phyloP scores from a whole-genome alignment of 2,113 vertebrate genomes.

The Cepphus grylle region DNA sequence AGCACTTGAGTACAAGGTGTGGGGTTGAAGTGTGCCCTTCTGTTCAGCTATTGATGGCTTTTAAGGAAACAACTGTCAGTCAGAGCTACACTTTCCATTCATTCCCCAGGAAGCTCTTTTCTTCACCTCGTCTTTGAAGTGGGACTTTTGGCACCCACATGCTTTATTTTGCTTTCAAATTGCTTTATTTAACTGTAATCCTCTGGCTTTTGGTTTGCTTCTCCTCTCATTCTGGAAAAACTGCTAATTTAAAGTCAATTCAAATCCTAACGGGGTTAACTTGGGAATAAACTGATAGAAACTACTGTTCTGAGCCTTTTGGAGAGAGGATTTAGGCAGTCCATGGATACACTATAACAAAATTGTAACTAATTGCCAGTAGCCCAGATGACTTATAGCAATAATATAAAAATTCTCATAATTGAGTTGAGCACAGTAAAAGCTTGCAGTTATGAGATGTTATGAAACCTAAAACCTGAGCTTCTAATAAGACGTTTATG shows the following conservation, averaged over 20 bases:
- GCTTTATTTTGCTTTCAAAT: background rate
- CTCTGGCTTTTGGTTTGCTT: background rate
- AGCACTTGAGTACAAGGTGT: background rate
- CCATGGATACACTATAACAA: background rate
- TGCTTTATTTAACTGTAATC: background rate
- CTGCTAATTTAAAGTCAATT: background rate
- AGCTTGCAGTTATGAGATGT: background rate
- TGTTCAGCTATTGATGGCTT: background rate
- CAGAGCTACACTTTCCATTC: background rate
- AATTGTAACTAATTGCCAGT: background rate
- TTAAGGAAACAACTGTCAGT: background rate
- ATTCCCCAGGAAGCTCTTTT: background rate
- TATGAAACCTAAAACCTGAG: background rate
- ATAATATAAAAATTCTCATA: background rate
- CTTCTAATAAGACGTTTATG: conserved; percentile 13
- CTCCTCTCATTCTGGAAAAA: background rate
- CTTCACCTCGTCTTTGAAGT: background rate
- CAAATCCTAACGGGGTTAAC: background rate
- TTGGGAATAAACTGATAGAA: background rate
- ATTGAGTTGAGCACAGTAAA: conserved; percentile 13
- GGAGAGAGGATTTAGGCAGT: background rate
- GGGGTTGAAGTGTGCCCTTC: background rate
- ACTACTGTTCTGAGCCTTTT: background rate
- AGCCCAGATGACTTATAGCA: conserved; percentile 1
- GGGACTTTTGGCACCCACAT: background rate